A percentile compares a stretch with the other conserved stretches of the same genome.
Evolutionary conservation across 92 coral and sea anemone species (phyloP).

Genomic region (Zoanthus solanderi): DNA sequence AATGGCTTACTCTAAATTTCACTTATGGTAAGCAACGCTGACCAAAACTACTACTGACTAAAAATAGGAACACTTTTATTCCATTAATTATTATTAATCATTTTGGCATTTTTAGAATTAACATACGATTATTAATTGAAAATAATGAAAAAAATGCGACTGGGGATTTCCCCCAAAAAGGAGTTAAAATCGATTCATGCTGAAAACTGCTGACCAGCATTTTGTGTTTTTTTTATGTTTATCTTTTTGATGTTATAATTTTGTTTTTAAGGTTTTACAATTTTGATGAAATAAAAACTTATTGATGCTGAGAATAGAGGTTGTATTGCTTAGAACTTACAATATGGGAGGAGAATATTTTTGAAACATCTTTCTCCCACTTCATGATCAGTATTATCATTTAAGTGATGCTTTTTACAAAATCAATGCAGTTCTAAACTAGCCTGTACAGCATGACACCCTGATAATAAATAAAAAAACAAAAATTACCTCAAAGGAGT

Average conservation of each 20-base stretch:
- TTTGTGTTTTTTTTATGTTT: too few relatives aligned
- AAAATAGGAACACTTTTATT: background rate
- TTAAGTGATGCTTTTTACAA: background rate
- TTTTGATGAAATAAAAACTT: background rate
- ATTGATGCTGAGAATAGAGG: background rate
- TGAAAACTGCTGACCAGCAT: background rate
- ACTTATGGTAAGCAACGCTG: background rate
- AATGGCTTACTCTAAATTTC: background rate
- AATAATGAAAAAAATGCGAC: background rate
- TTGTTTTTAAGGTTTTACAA: too few relatives aligned
- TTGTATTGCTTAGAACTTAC: conserved; percentile 2
- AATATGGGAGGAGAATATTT: conserved; percentile 9
- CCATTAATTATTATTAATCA: background rate
- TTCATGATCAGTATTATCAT: background rate
- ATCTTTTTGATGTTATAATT: too few relatives aligned
- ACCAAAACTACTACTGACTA: conserved; percentile 4
- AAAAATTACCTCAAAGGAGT: too few relatives aligned
- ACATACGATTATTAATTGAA: background rate
- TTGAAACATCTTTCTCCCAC: background rate
- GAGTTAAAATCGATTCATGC: conserved; percentile 2
- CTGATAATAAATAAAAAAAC: too few relatives aligned
- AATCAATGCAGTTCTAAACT: background rate
- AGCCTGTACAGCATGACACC: background rate
- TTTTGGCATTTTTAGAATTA: background rate
- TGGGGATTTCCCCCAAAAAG: background rate